A percentile compares a stretch with the other conserved stretches of the same genome.
Evolutionary conservation across 2,888 invertebrate genomes (phyloP).

Genomic region (Mesorhabditis sp.): DNA sequence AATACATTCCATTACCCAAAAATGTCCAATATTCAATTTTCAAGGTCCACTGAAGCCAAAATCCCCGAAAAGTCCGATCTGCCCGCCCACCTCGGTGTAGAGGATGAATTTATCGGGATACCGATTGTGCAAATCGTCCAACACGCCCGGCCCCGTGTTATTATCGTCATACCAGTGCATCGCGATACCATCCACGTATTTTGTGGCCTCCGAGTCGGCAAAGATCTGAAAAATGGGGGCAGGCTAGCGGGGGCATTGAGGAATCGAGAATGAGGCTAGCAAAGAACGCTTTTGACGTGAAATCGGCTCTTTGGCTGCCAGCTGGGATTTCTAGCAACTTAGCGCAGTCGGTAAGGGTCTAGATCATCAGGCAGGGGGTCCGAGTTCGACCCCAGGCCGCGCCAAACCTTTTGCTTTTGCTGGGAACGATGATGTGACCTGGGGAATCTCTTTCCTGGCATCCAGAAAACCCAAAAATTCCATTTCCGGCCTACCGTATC

Average conservation of each 20-base stretch:
- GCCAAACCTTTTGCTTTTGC: too few species aligned
- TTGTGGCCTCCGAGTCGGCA: constrained; percentile 41
- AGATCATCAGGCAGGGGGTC: too few species aligned
- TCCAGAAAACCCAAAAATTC: too few species aligned
- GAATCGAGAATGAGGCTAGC: neutral
- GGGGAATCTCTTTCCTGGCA: too few species aligned
- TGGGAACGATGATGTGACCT: too few species aligned
- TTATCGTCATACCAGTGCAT: constrained; percentile 74
- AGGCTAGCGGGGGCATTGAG: neutral
- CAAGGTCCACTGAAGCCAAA: constrained; percentile 46
- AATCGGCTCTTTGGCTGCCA: neutral
- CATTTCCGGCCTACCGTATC: constrained; percentile 60
- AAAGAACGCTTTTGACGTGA: neutral
- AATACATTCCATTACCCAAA: too few species aligned
- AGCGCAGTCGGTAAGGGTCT: neutral
- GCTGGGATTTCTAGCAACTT: neutral
- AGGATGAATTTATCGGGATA: constrained; percentile 72
- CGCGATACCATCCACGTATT: constrained; percentile 70
- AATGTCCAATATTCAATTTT: too few species aligned
- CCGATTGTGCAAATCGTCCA: constrained; percentile 66
- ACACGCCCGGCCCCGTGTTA: constrained; percentile 64
- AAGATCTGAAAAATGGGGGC: constrained; percentile 18
- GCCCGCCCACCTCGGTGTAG: constrained; percentile 75
- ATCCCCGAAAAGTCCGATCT: neutral
- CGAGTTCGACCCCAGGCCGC: too few species aligned